Percentiles rank a stretch among this genome's conserved stretches.
Conservation (phyloP, 2,113 vertebrate species). For the Tinamus guttatus region DNA sequence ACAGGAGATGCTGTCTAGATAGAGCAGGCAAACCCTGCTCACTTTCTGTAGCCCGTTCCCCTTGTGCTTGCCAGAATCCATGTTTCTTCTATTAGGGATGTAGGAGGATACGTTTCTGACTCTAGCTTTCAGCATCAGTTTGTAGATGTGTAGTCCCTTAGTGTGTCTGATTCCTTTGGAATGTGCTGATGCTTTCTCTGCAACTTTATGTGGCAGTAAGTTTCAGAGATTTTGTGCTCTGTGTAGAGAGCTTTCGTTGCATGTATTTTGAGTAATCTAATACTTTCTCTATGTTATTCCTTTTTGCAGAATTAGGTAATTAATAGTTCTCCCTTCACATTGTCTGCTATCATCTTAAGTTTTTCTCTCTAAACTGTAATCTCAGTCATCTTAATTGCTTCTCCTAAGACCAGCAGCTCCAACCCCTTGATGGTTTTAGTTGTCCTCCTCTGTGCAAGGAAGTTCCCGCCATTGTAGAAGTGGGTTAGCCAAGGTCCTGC, state of each 20-base stretch:
- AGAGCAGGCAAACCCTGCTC: not conserved
- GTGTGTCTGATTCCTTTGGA: not conserved
- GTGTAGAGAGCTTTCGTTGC: not conserved
- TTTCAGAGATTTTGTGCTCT: not conserved
- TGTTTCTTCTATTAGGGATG: not conserved
- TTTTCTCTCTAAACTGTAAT: not conserved
- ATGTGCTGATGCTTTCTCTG: not conserved
- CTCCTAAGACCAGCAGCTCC: not conserved
- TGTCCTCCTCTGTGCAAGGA: not conserved
- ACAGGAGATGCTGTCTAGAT: not conserved
- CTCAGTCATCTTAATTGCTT: not conserved
- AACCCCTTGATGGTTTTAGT: not conserved
- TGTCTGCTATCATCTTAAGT: not conserved
- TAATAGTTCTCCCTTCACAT: not conserved
- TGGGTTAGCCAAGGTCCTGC: not conserved
- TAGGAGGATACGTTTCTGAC: not conserved
- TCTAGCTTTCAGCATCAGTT: not conserved
- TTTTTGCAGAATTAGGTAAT: not conserved
- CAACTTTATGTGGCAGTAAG: not conserved
- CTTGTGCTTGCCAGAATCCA: not conserved
- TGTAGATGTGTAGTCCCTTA: not conserved
- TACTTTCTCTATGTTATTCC: not conserved
- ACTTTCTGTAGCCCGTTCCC: accelerated
- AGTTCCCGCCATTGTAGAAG: not conserved
- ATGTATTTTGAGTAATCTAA: not conserved